Percentiles rank a stretch among this genome's conserved stretches.
phyloP scores from a whole-genome alignment of 92 coral and sea anemone genomes.

The Epizoanthus rinbou region DNA sequence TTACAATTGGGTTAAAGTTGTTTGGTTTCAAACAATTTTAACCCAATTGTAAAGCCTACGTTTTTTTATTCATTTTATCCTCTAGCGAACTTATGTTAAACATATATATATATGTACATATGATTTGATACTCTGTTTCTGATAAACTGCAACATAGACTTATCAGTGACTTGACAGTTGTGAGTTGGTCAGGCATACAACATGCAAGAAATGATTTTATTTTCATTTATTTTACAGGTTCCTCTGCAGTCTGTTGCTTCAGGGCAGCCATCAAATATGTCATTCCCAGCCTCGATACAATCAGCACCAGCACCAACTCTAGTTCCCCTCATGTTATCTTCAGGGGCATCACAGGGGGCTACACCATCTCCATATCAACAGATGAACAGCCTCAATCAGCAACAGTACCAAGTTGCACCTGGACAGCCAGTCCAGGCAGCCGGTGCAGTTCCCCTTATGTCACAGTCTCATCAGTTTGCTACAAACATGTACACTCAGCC shows the following conservation, averaged over 20 bases:
- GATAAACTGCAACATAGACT: no score
- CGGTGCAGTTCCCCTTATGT: slow-evolving; percentile 25
- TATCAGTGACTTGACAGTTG: no score
- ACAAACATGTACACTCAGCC: slow-evolving; percentile 20
- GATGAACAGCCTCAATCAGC: slow-evolving; percentile 1
- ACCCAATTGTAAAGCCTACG: no score
- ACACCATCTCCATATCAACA: neutral
- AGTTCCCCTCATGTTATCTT: slow-evolving; percentile 30
- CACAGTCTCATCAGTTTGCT: slow-evolving; percentile 37
- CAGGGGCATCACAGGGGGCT: slow-evolving; percentile 21
- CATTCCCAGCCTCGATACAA: slow-evolving; percentile 3
- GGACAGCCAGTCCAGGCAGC: slow-evolving; percentile 27
- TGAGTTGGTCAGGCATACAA: no score
- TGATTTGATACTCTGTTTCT: no score
- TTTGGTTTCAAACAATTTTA: no score
- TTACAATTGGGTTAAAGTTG: no score
- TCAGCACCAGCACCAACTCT: slow-evolving; percentile 20
- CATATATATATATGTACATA: no score
- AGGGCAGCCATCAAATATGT: neutral
- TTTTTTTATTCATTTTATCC: no score
- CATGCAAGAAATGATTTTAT: neutral
- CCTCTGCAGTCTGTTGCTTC: slow-evolving; percentile 6
- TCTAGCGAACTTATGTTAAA: no score
- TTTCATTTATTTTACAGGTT: neutral
- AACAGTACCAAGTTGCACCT: slow-evolving; percentile 10